phyloP scores from a whole-genome alignment of 1,140 invertebrate genomes.

The Bradynema listronoti region DNA sequence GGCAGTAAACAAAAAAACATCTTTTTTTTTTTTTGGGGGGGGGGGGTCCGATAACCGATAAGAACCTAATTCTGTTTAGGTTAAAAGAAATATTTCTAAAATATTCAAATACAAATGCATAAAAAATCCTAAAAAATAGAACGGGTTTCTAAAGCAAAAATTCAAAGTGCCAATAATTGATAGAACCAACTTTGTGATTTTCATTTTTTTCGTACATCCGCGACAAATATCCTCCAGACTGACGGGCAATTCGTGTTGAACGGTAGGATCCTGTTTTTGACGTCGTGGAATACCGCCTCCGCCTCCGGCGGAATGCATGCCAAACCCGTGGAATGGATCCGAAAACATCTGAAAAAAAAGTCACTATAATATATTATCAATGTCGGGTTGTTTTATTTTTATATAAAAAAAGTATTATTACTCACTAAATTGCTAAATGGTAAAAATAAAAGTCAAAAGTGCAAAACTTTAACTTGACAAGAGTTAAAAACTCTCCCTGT shows the following conservation, averaged over 20 bases:
- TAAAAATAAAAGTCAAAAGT: neutral
- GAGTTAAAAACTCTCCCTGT: too few relatives aligned
- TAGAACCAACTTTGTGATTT: slow-evolving; percentile 86
- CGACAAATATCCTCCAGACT: slow-evolving; percentile 66
- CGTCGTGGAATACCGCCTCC: slow-evolving; percentile 68
- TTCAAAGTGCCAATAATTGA: too few relatives aligned
- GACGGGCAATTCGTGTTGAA: slow-evolving; percentile 88
- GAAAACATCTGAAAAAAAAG: neutral
- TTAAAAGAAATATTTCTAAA: too few relatives aligned
- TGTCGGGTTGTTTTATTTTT: neutral
- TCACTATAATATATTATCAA: slow-evolving; percentile 3
- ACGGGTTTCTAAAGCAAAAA: too few relatives aligned
- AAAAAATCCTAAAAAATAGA: too few relatives aligned
- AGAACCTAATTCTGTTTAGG: too few relatives aligned
- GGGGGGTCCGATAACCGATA: too few relatives aligned
- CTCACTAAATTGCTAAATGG: neutral
- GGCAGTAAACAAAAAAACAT: too few relatives aligned
- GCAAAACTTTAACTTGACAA: neutral
- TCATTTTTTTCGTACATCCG: slow-evolving; percentile 98
- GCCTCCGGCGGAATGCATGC: slow-evolving; percentile 26
- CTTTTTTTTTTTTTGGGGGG: too few relatives aligned
- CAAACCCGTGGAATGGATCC: slow-evolving; percentile 16
- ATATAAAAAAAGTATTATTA: neutral
- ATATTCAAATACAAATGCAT: too few relatives aligned
- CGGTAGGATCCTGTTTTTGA: slow-evolving; percentile 79